A percentile compares a stretch with the other conserved stretches of the same genome.
Evolutionary conservation across 1,140 invertebrate species (phyloP).

Genomic region (Drosophila ironensis): DNA sequence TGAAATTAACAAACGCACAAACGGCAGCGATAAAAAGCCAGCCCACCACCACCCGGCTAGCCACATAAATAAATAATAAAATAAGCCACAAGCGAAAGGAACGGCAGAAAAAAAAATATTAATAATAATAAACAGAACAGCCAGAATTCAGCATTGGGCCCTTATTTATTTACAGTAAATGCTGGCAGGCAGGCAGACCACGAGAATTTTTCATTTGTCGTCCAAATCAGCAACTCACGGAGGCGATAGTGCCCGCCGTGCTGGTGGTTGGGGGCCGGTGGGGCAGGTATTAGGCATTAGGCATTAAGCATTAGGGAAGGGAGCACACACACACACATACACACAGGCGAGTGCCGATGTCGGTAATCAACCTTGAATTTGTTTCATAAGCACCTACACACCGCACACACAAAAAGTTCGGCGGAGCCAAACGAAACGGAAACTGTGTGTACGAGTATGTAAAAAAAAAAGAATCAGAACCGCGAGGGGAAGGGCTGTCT

Average conservation of each 20-base stretch:
- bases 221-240: slow-evolving; percentile 57
- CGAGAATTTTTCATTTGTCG: slow-evolving; percentile 63
- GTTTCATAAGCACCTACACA: slow-evolving; percentile 54
- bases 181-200: slow-evolving; percentile 28
- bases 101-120: slow-evolving; percentile 1
- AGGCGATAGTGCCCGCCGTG: slow-evolving; percentile 39
- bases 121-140: slow-evolving; percentile 11
- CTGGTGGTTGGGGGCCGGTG: slow-evolving; percentile 13
- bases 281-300: no score
- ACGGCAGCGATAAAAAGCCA: slow-evolving; percentile 29
- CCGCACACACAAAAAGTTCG: slow-evolving; percentile 2
- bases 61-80: slow-evolving; percentile 65
- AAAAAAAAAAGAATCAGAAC: slow-evolving; percentile 16
- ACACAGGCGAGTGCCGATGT: slow-evolving; percentile 30
- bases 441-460: slow-evolving; percentile 28
- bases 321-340: no score
- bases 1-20: slow-evolving; percentile 70
- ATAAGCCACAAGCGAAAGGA: slow-evolving; percentile 34
- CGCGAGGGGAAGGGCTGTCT: slow-evolving; percentile 3
- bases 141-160: slow-evolving; percentile 29
- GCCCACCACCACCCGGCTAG: slow-evolving; percentile 33
- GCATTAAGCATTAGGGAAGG: slow-evolving; percentile 22
- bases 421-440: slow-evolving; percentile 6
- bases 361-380: slow-evolving; percentile 77
- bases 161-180: slow-evolving; percentile 48